Evolutionary conservation across 2,888 invertebrate species (phyloP), one percentile per base, ranked within the genome.

Genomic region (Drosophila leonis): DNA sequence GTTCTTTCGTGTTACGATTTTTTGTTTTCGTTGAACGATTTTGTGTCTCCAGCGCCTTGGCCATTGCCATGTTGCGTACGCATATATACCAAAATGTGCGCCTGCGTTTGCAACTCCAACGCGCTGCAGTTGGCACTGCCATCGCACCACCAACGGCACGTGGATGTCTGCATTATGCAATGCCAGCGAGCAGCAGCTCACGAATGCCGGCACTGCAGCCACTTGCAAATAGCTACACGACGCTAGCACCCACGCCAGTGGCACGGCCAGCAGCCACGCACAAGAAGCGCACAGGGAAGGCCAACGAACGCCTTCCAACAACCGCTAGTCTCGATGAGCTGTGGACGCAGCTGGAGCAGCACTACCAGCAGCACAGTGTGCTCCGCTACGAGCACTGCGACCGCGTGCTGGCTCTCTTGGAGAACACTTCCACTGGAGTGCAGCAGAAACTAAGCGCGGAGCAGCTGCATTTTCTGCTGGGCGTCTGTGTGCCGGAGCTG

Each of bases 401-500:
- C 6, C 88, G 85, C 10, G 4, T 92, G 9, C 13, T 92, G 37
- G 82, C 84, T 31, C 67, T 71, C 2, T 37, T 92, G 7, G 57
- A 78, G 10, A 8, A 31, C 0, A 52, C 49, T 5, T 54, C 51
- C 33, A n/a, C 1, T 7, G 27, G 13, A 1, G 9, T 1, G 7
- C 10, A 9, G 18, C 41, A 18, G 5, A 6, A 54, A 1, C 63
- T 90, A 0, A 78, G 42, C 4, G 44, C 61, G 0, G 87, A 83
- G 3, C 91, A 92, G 33, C 69, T 90, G 18, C 71, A 91, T 49
- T 92, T 92, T 49, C 82, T 96, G 20, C 92, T 96, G 1, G 92
- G 93, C 62, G 94, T 94, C 68, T 90, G 94, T 31, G 94, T 94
- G 55, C 83, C 94, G 8, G 83, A 88, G 6, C 56, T 88, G 35